A percentile compares a stretch with the other conserved stretches of the same genome.
Conservation (phyloP, 1,140 invertebrate genomes). For the Ganaspis sp. region DNA sequence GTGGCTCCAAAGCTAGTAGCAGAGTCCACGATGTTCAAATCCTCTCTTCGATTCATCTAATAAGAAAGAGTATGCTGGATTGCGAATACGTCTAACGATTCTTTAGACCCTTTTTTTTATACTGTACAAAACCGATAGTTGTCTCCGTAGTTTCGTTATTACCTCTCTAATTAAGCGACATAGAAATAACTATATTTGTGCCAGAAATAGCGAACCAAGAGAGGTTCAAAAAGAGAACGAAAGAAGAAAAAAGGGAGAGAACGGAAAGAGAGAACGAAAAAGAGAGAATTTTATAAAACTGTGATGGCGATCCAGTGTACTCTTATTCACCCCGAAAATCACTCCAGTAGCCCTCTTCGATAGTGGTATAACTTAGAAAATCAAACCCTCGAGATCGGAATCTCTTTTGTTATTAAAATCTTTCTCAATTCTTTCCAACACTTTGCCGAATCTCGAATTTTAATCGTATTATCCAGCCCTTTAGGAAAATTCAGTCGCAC, state of each 20-base stretch:
- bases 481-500: constrained; percentile 67
- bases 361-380: neutral
- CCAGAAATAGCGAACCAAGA: neutral
- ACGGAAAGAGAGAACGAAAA: neutral
- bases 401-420: neutral
- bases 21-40: constrained; percentile 24
- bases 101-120: neutral
- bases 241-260: neutral
- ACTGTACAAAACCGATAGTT: neutral
- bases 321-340: neutral
- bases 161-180: neutral
- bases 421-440: constrained; percentile 39
- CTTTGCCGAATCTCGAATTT: constrained; percentile 65
- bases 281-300: neutral
- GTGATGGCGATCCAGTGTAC: neutral
- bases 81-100: neutral
- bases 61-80: constrained; percentile 14
- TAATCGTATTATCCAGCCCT: constrained; percentile 62
- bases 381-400: neutral
- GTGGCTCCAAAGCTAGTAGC: constrained; percentile 20
- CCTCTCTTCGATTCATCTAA: neutral
- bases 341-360: neutral
- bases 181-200: constrained; percentile 2
- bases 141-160: neutral
- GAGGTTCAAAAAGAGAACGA: neutral